Evolutionary conservation across 1,140 invertebrate species (phyloP), one percentile per base, ranked within the genome.

Genomic region (Doryteuthis pealeii): DNA sequence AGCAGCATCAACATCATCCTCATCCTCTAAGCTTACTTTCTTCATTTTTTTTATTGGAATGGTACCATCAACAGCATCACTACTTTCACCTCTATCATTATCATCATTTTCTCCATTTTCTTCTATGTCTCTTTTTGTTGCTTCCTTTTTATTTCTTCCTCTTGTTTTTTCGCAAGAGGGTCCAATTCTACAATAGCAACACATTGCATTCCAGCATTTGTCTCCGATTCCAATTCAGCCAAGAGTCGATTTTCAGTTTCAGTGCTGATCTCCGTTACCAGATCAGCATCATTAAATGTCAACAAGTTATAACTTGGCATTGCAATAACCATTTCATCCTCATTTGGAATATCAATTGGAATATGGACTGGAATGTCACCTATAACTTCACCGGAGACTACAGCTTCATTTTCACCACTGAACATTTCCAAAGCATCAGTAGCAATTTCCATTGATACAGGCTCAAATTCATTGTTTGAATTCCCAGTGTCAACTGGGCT

Each of bases 401-500:
- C 22, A 62, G 18, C 18, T 12, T 62, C 54, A 62, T 1, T 62
- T 18, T 62, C 54, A 12, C 22, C 54, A 6, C 18, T 28, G 26
- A 62, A 62, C 54, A 62, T 2, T 22, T 62, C 54, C 74, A 73
- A 32, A 66, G 72, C 74, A 74, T 69, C 66, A 1, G 30, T 35
- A 32, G 70, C 45, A 72, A 67, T 54, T 58, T 72, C 14, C 75
- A 70, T 22, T 73, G 72, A 72, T 70, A 45, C 43, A 26, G 69
- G 72, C 30, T 73, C 71, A 26, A 43, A 71, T 30, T 76, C 68
- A 32, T 80, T 70, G 43, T 76, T 79, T n/a, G 77, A 70, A 22
- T 76, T 69, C 28, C 79, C 66, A 28, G 74, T 70, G 15, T 79
- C 76, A 62, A 70, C 31, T 33, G 68, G 32, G n/a, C 31, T 43